Base-by-base conservation (phyloP, 2,113 vertebrate species). In the Riparia riparia region DNA sequence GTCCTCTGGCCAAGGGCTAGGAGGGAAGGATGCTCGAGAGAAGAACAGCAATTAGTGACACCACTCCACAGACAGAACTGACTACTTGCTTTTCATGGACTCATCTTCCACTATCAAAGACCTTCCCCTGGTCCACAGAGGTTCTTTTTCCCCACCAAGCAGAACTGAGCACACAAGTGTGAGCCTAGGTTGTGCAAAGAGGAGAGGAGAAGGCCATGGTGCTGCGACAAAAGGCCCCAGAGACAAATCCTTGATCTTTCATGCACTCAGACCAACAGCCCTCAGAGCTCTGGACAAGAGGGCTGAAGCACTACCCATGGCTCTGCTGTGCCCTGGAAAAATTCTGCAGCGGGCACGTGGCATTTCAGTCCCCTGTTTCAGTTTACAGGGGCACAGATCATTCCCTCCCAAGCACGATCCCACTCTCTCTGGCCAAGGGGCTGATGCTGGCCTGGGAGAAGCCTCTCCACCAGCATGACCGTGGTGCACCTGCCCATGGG, bases 311-410 rank as follows among this genome's bases (percentile, higher is more conserved):
- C 71, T 71, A 50, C 85, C 54, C 41, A 2, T 9, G 16, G 44
- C 64, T 77, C 86, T 69, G 37, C 64, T 39, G 41, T 84, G 69
- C 69, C 69, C 86, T 71, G 65, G 82, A 88, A 85, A 90, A 90
- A 78, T 9, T 85, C 69, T 34, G 45, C 0, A 0, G 74, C 26
- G 2, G 53, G 60, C 89, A 94, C 3, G 1, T 49, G 60, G 86
- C 73, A 65, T 70, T 92, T 95, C 89, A 78, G 78, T n/a, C 45
- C 53, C 78, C 80, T 85, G 82, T 61, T 87, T 85, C 79, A 78
- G 65, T 50, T 90, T 92, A 95, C 39, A 56, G 21, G 28, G 12
- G 12, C 7, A 19, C 50, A 26, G 60, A 60, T 80, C 64, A n/a
- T 17, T 49, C 81, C 51, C 31, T 74, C 42, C 60, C 51, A 53